A percentile compares a stretch with the other conserved stretches of the same genome.
Evolutionary conservation across 2,888 invertebrate genomes (phyloP).

Genomic region (Noctua janthina): DNA sequence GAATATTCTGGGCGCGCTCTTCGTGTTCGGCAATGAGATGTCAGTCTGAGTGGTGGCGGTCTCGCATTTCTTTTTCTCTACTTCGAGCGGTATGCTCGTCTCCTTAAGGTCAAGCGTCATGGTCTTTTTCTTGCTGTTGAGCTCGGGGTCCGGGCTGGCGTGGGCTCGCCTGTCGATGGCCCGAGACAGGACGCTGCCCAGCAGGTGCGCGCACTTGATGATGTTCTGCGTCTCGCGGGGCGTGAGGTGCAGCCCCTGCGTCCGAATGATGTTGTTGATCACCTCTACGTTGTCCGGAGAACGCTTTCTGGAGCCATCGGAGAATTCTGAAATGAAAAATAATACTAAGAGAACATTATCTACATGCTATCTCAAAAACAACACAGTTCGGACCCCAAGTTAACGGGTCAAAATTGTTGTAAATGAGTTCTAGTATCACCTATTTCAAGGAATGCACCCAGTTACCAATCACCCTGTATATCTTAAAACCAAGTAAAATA

Average conservation of each 20-base stretch:
- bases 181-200: constrained; percentile 81
- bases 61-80: constrained; percentile 79
- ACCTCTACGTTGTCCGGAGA: constrained; percentile 80
- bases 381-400: no score
- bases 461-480: no score
- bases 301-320: constrained; percentile 78
- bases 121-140: constrained; percentile 76
- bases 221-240: constrained; percentile 85
- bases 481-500: no score
- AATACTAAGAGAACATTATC: no score
- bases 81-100: constrained; percentile 77
- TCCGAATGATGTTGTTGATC: constrained; percentile 79
- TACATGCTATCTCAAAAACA: no score
- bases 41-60: constrained; percentile 86
- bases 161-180: constrained; percentile 82
- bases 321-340: constrained; percentile 73
- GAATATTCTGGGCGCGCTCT: constrained; percentile 87
- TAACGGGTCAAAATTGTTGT: no score
- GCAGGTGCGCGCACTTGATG: constrained; percentile 85
- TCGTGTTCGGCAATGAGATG: constrained; percentile 87
- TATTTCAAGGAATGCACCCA: no score
- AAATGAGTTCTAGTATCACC: no score
- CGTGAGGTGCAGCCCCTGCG: constrained; percentile 82
- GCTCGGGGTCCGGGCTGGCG: constrained; percentile 64
- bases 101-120: constrained; percentile 83